phyloP scores from a whole-genome alignment of 2,888 invertebrate genomes.

The Ornithoptera priamus region DNA sequence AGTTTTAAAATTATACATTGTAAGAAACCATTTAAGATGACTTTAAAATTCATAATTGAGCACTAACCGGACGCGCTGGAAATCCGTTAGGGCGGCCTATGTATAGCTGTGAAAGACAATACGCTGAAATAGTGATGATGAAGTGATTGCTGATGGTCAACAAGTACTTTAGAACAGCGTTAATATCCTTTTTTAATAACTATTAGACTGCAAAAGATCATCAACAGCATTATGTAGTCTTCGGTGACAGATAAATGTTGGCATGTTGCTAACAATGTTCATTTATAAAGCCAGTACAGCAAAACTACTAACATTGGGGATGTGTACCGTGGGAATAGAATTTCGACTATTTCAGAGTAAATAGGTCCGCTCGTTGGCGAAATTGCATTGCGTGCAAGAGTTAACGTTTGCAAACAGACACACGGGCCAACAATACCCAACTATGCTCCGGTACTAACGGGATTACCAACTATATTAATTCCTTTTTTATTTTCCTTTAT shows the following conservation, averaged over 20 bases:
- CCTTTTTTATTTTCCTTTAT: too few relatives aligned
- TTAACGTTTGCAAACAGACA: constrained; percentile 21
- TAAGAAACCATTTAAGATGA: too few relatives aligned
- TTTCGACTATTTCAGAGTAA: constrained; percentile 23
- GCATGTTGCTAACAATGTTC: constrained; percentile 7
- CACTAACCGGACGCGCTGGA: too few relatives aligned
- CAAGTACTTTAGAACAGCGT: too few relatives aligned
- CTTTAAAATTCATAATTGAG: too few relatives aligned
- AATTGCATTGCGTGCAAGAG: constrained; percentile 26
- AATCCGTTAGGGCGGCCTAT: too few relatives aligned
- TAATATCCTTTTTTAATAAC: too few relatives aligned
- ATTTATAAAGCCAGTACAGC: constrained; percentile 13
- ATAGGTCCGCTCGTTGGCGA: constrained; percentile 18
- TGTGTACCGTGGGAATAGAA: constrained; percentile 22
- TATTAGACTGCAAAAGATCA: neutral
- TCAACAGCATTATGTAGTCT: neutral
- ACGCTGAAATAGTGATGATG: too few relatives aligned
- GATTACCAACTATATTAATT: neutral
- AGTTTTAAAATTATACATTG: too few relatives aligned
- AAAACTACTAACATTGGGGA: constrained; percentile 19
- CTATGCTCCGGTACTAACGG: neutral
- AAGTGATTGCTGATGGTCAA: too few relatives aligned
- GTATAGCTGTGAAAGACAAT: too few relatives aligned
- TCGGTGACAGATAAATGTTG: constrained; percentile 6
- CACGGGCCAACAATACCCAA: neutral